Conservation (phyloP, 2,888 invertebrate species). For the Tetramorium bicarinatum region DNA sequence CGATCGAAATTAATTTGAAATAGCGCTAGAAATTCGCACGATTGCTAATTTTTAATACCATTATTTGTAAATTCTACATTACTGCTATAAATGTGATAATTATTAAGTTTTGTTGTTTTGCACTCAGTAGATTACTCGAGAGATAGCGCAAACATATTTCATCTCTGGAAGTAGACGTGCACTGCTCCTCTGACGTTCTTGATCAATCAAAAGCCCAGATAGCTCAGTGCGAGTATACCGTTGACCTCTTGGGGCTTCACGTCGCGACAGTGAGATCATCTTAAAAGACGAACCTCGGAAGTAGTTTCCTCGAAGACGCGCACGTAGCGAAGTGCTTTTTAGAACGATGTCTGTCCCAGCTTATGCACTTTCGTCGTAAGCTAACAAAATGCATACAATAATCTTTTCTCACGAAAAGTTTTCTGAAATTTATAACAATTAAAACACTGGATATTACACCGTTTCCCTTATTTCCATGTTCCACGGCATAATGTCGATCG, state of each 20-base stretch:
- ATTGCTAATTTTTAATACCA: background rate
- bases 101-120: slow-evolving; percentile 22
- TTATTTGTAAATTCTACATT: slow-evolving; percentile 12
- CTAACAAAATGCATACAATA: background rate
- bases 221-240: background rate
- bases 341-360: background rate
- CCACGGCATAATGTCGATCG: background rate
- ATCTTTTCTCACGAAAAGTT: background rate
- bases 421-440: background rate
- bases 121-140: slow-evolving; percentile 44
- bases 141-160: slow-evolving; percentile 57
- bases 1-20: background rate
- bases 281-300: slow-evolving; percentile 42
- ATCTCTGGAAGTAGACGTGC: slow-evolving; percentile 42
- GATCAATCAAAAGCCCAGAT: slow-evolving; percentile 59
- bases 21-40: background rate
- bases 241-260: slow-evolving; percentile 46
- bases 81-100: slow-evolving; percentile 23
- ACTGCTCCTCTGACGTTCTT: slow-evolving; percentile 37
- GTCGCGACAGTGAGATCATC: slow-evolving; percentile 44
- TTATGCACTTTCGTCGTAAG: background rate
- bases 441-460: background rate
- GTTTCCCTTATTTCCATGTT: background rate
- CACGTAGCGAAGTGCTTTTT: slow-evolving; percentile 30
- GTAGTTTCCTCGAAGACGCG: slow-evolving; percentile 24